Evolutionary conservation across 2,888 invertebrate genomes (phyloP), one percentile per base, ranked within the genome.

Genomic region (Ophion slaviceki): DNA sequence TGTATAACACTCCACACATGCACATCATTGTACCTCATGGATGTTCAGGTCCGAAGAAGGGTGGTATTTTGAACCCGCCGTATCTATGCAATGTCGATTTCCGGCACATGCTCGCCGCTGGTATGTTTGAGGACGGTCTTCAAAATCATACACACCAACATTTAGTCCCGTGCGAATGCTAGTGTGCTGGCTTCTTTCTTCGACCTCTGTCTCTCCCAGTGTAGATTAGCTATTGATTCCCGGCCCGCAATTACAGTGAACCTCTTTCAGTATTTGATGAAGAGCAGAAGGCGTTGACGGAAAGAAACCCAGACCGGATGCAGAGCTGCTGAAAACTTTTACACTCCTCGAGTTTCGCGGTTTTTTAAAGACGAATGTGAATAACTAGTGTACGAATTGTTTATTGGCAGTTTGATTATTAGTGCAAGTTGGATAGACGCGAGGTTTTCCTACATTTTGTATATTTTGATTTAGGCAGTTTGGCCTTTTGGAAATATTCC

Each of bases 201-300:
- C 76, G 81, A 81, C 82, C 85, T 76, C 81, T 68, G 36, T n/a
- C 57, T 17, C n/a, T 20, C 57, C 24, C 36, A 28, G 57, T 74
- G 20, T 40, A 78, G 64, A 72, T 76, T 36, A 47, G 40, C 64
- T 24, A 70, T 70, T 64, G 47, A 71, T 79, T 82, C 61, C 47
- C 61, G 75, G 76, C 76, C 66, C 78, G 68, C 71, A 80, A 81
- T 76, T 77, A 45, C 59, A 45, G 57, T 68, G 59, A 53, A 28
- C 47, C 66, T 76, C 66, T 76, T 66, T 76, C 57, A 24, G n/a
- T 57, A 20, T 2, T 17, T 36, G 80, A 85, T 80, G 71, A 67
- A 77, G 79, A 40, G n/a, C 70, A 78, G 62, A 78, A 61, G 62
- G 28, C 76, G 53, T 57, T 28, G 68, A 68, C 17, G 11, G 47